A percentile compares a stretch with the other conserved stretches of the same genome.
phyloP scores from a whole-genome alignment of 2,113 vertebrate species.

The Cacatua alba region DNA sequence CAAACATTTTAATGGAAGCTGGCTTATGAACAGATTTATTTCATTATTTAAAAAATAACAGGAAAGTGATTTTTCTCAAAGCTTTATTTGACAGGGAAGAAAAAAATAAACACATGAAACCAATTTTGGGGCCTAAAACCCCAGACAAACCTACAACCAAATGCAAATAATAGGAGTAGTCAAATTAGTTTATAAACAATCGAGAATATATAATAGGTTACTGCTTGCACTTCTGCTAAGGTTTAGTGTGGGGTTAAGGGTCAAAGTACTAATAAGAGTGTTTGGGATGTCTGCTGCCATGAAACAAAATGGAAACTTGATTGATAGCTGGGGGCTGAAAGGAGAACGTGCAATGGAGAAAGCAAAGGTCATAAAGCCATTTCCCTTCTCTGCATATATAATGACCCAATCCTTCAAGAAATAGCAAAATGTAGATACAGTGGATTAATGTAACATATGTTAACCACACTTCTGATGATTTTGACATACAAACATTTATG shows the following conservation, averaged over 20 bases:
- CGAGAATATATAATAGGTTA: conserved; percentile 76
- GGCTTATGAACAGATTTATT: not conserved
- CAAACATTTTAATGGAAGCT: not conserved
- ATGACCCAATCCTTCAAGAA: conserved; percentile 79
- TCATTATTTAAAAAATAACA: not conserved
- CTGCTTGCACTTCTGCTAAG: conserved; percentile 79
- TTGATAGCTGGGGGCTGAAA: conserved; percentile 91
- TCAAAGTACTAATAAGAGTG: conserved; percentile 96
- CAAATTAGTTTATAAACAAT: conserved; percentile 78
- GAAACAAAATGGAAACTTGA: conserved; percentile 99
- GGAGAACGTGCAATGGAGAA: conserved; percentile 80
- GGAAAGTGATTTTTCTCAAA: not conserved
- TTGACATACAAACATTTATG: conserved; percentile 82
- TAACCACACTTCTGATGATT: conserved; percentile 80
- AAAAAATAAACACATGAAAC: not conserved
- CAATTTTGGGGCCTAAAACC: not conserved
- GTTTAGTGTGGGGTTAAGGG: conserved; percentile 91
- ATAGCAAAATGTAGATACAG: conserved; percentile 78
- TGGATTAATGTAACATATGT: conserved; percentile 91
- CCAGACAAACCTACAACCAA: not conserved
- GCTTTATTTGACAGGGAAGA: not conserved
- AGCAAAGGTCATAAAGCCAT: conserved; percentile 85
- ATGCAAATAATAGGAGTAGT: conserved; percentile 61
- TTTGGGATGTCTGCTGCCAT: conserved; percentile 98
- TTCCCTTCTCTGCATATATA: conserved; percentile 85